A percentile compares a stretch with the other conserved stretches of the same genome.
phyloP scores from a whole-genome alignment of 2,797 vertebrate species.

The Loris lydekkerianus region DNA sequence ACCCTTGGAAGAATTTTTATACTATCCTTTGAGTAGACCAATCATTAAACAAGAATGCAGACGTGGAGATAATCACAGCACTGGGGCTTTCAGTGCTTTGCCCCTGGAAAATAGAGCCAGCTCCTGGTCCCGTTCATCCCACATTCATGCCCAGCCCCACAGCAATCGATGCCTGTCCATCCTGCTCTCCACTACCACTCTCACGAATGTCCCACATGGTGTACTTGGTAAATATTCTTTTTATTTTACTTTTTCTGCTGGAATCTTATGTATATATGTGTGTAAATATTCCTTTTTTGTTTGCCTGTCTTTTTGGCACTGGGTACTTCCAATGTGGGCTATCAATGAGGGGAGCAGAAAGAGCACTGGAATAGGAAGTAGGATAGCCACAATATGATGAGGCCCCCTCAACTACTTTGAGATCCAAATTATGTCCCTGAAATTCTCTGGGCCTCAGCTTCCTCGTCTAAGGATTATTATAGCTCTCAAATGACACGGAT shows the following conservation, averaged over 20 bases:
- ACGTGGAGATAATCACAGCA: background rate
- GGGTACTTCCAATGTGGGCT: background rate
- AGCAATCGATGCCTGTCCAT: background rate
- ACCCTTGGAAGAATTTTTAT: slow-evolving; percentile 7
- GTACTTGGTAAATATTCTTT: background rate
- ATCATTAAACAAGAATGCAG: background rate
- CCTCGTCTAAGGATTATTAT: background rate
- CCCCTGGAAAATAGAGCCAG: background rate
- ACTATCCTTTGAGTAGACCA: background rate
- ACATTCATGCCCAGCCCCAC: background rate
- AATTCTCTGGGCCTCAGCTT: background rate
- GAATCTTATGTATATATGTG: background rate
- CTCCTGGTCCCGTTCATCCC: background rate
- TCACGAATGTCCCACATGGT: background rate
- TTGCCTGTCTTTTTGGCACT: background rate
- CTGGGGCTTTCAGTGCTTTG: background rate
- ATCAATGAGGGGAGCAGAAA: background rate
- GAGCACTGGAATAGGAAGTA: background rate
- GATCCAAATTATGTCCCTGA: background rate
- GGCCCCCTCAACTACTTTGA: background rate
- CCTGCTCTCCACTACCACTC: background rate
- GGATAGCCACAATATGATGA: background rate
- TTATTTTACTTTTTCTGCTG: background rate
- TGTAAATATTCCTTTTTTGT: background rate
- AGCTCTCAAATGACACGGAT: background rate